Evolutionary conservation across 2,888 invertebrate species (phyloP).

Genomic region (Coleophora flavipennella): DNA sequence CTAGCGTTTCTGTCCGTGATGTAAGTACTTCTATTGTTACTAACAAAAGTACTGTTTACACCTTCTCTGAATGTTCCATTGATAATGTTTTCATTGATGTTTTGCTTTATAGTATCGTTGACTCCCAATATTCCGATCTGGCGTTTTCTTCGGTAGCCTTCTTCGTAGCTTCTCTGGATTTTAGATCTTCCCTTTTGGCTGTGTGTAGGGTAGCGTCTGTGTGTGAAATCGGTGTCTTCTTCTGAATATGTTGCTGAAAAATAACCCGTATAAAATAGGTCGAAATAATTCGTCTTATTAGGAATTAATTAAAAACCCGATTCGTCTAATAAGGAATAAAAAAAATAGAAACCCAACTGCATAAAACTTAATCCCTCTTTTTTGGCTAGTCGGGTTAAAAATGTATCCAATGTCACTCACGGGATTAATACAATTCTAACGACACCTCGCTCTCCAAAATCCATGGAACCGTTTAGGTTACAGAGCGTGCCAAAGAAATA

Average conservation of each 20-base stretch:
- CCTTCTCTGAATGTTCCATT: slow-evolving; percentile 22
- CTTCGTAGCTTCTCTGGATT: slow-evolving; percentile 14
- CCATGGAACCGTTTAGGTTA: too few species aligned
- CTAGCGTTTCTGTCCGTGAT: neutral
- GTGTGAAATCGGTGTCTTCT: slow-evolving; percentile 24
- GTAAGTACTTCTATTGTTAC: slow-evolving; percentile 4
- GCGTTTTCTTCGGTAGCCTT: slow-evolving; percentile 10
- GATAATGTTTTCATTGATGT: slow-evolving; percentile 28
- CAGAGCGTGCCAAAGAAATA: too few species aligned
- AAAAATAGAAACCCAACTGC: too few species aligned
- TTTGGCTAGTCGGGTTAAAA: too few species aligned
- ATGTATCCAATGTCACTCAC: too few species aligned
- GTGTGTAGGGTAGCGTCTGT: neutral
- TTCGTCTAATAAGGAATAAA: too few species aligned
- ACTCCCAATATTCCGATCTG: slow-evolving; percentile 24
- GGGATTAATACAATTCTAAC: too few species aligned
- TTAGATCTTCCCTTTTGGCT: too few species aligned
- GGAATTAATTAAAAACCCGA: too few species aligned
- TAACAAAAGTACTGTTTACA: slow-evolving; percentile 9
- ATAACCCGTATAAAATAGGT: neutral
- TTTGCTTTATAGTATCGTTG: slow-evolving; percentile 14
- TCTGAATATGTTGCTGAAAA: slow-evolving; percentile 25
- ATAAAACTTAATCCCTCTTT: too few species aligned
- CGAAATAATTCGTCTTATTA: too few species aligned
- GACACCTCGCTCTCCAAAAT: too few species aligned